Conservation (phyloP, 2,113 vertebrate species). For the Varanus komodoensis region DNA sequence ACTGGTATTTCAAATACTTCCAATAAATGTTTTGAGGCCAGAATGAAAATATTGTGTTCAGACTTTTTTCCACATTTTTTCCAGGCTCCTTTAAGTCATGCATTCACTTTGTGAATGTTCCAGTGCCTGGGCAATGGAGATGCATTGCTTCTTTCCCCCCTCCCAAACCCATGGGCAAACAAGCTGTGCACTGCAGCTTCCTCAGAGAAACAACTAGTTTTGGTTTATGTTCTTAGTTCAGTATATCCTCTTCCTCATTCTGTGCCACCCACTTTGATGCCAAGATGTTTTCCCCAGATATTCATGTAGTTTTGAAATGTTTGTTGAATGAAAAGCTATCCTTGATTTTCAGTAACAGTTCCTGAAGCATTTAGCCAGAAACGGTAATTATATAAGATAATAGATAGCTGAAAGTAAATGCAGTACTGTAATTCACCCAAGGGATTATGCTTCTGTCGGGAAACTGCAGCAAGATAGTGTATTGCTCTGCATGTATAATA, state of each 20-base stretch:
- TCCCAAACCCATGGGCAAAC: background rate
- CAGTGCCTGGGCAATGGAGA: background rate
- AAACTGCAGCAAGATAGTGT: slow-evolving; percentile 49
- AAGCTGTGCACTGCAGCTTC: background rate
- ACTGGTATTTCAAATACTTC: background rate
- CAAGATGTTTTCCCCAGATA: background rate
- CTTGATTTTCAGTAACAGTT: slow-evolving; percentile 41
- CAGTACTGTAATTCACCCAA: slow-evolving; percentile 50
- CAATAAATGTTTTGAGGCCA: background rate
- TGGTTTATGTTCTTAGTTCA: slow-evolving; percentile 2
- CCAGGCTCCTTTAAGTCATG: background rate
- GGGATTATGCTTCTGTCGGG: slow-evolving; percentile 47
- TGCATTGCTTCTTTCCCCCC: too few species aligned
- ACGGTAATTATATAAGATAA: slow-evolving; percentile 51
- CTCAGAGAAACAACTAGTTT: background rate
- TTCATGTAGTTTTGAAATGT: background rate
- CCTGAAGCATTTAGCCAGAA: slow-evolving; percentile 39
- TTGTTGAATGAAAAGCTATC: background rate
- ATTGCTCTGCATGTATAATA: slow-evolving; percentile 63
- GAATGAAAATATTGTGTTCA: background rate
- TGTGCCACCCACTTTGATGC: slow-evolving; percentile 28
- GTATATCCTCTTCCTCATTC: background rate
- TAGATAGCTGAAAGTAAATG: slow-evolving; percentile 41
- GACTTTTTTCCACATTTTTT: background rate
- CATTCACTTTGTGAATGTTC: background rate